These are phyloP conservation scores for Oreochromis spilurus DNA, from an alignment of 2,113 vertebrate species.

Conservation along the genomic window DNA sequence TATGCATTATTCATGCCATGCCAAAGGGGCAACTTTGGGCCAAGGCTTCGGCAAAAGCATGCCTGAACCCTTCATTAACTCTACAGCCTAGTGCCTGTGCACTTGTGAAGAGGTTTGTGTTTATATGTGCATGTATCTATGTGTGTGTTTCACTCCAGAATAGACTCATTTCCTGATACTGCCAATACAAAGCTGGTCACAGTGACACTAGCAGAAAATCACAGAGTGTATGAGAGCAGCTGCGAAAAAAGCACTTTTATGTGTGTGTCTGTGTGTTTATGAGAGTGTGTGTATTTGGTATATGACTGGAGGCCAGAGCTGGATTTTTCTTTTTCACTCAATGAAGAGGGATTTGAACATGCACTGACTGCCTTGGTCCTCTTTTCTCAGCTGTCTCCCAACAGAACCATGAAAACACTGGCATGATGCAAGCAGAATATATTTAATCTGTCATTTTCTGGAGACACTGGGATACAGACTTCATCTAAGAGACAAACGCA, in stretches of 20 bases:
- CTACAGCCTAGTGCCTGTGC: background rate
- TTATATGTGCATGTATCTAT: background rate
- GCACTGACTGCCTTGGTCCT: slow-evolving; percentile 1
- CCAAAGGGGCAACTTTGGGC: slow-evolving; percentile 56
- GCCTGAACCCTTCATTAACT: slow-evolving; percentile 43
- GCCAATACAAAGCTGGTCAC: slow-evolving; percentile 21
- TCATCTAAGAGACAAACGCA: slow-evolving; percentile 23
- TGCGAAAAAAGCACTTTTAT: background rate
- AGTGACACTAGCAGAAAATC: slow-evolving; percentile 41
- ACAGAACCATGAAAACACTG: slow-evolving; percentile 4
- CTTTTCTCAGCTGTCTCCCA: slow-evolving; percentile 11
- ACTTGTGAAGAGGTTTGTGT: background rate
- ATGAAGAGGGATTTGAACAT: slow-evolving; percentile 35
- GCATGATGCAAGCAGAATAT: background rate
- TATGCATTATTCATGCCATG: slow-evolving; percentile 66
- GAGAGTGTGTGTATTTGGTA: background rate
- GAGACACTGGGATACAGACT: slow-evolving; percentile 6
- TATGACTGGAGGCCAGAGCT: slow-evolving; percentile 23
- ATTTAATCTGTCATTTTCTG: slow-evolving; percentile 16
- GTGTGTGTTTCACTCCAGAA: slow-evolving; percentile 12
- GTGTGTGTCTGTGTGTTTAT: background rate
- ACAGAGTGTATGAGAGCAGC: slow-evolving; percentile 21
- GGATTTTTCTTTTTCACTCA: slow-evolving; percentile 12
- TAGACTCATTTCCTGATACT: slow-evolving; percentile 17
- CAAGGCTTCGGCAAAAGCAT: slow-evolving; percentile 47